Percentiles rank a stretch among this genome's conserved stretches.
Conservation (phyloP, 2,113 vertebrate genomes). For the Puma concolor region DNA sequence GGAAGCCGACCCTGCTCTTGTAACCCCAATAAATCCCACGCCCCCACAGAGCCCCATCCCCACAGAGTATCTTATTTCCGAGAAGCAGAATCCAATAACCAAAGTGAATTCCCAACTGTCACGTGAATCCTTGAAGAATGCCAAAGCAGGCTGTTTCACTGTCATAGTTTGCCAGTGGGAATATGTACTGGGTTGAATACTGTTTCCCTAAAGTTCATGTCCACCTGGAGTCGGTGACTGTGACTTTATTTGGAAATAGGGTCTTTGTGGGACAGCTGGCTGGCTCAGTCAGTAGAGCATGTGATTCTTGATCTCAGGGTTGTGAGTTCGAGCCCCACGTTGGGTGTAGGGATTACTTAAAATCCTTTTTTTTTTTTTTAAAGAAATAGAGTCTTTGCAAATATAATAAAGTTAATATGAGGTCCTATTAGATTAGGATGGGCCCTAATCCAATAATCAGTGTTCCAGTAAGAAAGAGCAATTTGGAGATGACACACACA, state of each 20-base stretch:
- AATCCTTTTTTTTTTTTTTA: too few species aligned
- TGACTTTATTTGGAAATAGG: neutral
- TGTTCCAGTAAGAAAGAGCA: neutral
- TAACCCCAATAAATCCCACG: neutral
- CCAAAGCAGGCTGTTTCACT: neutral
- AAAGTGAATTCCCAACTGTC: neutral
- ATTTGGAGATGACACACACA: neutral
- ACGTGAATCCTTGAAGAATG: neutral
- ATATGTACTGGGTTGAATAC: neutral
- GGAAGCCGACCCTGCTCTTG: neutral
- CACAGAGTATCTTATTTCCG: neutral
- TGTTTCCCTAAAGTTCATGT: neutral
- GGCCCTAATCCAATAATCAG: neutral
- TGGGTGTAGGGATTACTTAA: too few species aligned
- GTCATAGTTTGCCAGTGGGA: neutral
- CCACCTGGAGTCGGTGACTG: neutral
- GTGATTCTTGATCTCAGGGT: too few species aligned
- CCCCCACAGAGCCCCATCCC: neutral
- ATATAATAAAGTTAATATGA: neutral
- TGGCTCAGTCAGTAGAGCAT: too few species aligned
- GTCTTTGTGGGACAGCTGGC: neutral
- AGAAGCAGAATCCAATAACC: neutral
- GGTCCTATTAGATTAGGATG: neutral
- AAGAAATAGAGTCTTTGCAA: neutral
- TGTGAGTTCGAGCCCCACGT: too few species aligned